Conservation (phyloP, 2,113 vertebrate genomes). For the Misgurnus anguillicaudatus region DNA sequence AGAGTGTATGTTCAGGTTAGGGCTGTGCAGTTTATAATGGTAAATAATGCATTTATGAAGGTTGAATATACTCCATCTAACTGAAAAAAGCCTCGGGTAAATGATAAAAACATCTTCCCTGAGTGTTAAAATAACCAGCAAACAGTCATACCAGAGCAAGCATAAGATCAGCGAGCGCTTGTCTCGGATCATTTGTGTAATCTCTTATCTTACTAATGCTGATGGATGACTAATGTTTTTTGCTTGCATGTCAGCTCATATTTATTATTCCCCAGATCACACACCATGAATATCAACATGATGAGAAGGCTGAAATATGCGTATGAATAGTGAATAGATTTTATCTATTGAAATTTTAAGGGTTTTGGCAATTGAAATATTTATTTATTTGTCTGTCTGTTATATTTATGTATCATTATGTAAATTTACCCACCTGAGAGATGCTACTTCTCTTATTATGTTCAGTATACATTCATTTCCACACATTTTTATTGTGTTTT, state of each 20-base stretch:
- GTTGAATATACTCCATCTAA: too few species aligned
- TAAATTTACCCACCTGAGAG: background rate
- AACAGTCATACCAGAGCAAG: background rate
- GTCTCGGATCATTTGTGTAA: background rate
- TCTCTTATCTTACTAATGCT: background rate
- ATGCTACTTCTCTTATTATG: too few species aligned
- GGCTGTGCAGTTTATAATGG: too few species aligned
- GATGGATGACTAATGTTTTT: conserved; percentile 1
- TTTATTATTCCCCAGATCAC: background rate
- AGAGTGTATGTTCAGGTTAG: too few species aligned
- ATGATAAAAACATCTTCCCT: background rate
- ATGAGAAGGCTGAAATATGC: background rate
- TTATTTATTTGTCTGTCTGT: background rate
- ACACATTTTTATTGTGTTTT: conserved; percentile 23
- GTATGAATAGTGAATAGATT: background rate
- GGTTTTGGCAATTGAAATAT: background rate
- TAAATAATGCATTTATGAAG: too few species aligned
- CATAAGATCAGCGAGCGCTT: background rate
- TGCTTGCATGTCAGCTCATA: background rate
- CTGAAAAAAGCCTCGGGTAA: background rate
- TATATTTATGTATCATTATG: too few species aligned
- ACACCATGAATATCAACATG: background rate
- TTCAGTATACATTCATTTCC: too few species aligned
- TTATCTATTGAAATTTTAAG: background rate
- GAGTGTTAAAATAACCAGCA: background rate